Evolutionary conservation across 2,888 invertebrate genomes (phyloP), one percentile per base, ranked within the genome.

Genomic region (Pyralis farinalis): DNA sequence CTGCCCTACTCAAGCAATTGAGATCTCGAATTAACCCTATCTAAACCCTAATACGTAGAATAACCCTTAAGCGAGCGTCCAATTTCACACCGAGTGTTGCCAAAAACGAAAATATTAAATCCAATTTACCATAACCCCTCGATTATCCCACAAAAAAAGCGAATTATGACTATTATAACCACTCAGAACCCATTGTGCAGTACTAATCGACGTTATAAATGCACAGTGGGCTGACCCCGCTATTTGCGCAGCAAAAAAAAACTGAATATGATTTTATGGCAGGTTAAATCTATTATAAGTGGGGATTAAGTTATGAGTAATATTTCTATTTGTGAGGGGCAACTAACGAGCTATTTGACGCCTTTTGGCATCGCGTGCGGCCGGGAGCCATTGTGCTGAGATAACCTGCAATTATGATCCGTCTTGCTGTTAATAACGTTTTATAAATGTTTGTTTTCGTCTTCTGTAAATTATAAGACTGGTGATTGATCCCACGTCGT

Each of bases 251-350:
- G 54, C 62, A 77, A 78, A 76, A 78, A 79, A 79, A 72, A 57
- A 25, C 25, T 62, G 75, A 77, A 81, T 84, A 84, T 84, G 83
- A 86, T 86, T 87, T 87, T 78, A 86, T 85, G 84, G 78, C 85
- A 86, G 81, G 87, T 88, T 87, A 84, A 84, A 81, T 84, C 81
- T 80, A 85, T 86, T 86, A 81, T 85, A 68, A 73, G 68, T 63
- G 74, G 78, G 86, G 87, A 88, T 88, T 86, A 87, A 72, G 85
- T 85, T 85, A 82, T 85, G 83, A 79, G 73, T 83, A 77, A 81
- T 84, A 83, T 87, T 84, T 83, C 71, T 86, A 79, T 84, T 82
- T 76, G 76, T 69, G 58, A 78, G 83, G 87, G 85, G 78, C 64
- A 65, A 70, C 73, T 84, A 86, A 86, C 81, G 69, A 85, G 84